These are phyloP conservation scores for Malthinus seriepunctatus DNA, from an alignment of 2,888 invertebrate species.

Conservation along the genomic window DNA sequence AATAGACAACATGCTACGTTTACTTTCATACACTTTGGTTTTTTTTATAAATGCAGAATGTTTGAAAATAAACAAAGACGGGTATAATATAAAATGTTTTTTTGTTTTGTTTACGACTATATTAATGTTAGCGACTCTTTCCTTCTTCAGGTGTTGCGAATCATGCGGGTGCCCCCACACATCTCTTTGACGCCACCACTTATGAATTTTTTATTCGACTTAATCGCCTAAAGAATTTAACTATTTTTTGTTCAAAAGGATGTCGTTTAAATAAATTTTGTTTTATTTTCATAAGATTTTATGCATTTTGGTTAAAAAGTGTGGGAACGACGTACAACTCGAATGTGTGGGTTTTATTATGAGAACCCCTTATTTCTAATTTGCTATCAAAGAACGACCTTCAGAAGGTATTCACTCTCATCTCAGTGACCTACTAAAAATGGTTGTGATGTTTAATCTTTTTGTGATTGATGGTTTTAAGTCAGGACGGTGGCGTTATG, in stretches of 20 bases:
- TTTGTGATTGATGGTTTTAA: too few relatives aligned
- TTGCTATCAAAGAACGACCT: constrained; percentile 5
- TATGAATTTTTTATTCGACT: neutral
- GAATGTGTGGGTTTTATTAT: neutral
- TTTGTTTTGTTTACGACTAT: neutral
- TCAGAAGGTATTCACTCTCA: neutral
- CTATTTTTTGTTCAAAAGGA: neutral
- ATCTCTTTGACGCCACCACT: constrained; percentile 4
- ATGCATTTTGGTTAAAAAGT: neutral
- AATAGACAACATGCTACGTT: constrained; percentile 14
- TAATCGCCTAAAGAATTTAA: neutral
- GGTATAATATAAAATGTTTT: too few relatives aligned
- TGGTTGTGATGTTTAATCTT: too few relatives aligned
- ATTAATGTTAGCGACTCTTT: neutral
- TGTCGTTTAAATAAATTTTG: neutral
- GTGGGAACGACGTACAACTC: neutral
- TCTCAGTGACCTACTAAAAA: too few relatives aligned
- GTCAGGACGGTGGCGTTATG: too few relatives aligned
- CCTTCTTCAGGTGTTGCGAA: constrained; percentile 12
- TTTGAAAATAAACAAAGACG: too few relatives aligned
- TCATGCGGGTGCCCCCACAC: constrained; percentile 17
- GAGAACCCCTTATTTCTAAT: neutral
- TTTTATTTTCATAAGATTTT: neutral
- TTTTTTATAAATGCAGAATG: neutral
- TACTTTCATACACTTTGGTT: neutral